Evolutionary conservation across 2,797 vertebrate species (phyloP).

Genomic region (Cossypha polioptera): DNA sequence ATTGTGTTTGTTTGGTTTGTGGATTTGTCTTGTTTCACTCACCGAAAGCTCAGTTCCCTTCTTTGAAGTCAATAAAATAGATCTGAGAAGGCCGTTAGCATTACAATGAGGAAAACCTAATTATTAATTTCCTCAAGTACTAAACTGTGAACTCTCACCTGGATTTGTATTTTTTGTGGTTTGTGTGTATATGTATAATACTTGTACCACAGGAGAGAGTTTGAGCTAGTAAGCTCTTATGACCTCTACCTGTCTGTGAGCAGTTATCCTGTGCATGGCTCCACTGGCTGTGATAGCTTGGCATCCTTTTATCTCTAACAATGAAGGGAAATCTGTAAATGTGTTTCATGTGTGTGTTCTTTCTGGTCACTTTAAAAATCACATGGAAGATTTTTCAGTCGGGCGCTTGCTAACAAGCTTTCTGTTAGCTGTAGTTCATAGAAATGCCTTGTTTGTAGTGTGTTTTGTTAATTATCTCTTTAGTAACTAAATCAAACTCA

Average conservation of each 20-base stretch:
- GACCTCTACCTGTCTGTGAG: neutral
- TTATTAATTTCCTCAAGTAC: neutral
- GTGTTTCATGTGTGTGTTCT: neutral
- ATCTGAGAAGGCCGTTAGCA: neutral
- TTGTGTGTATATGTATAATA: neutral
- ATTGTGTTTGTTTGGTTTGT: neutral
- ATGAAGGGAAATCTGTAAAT: neutral
- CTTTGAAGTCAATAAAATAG: neutral
- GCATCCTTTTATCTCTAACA: neutral
- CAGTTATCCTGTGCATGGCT: neutral
- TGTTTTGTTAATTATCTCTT: neutral
- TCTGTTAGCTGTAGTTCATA: neutral
- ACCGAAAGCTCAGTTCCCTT: neutral
- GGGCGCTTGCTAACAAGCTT: neutral
- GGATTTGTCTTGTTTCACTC: conserved; percentile 2
- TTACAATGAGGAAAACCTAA: neutral
- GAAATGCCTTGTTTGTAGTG: neutral
- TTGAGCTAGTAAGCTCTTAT: neutral
- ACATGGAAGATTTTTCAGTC: neutral
- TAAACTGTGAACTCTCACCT: neutral
- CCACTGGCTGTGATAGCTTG: neutral
- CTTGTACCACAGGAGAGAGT: neutral
- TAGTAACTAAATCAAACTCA: neutral
- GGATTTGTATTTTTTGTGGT: neutral
- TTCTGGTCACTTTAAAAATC: neutral